These are phyloP conservation scores for Heliangelus exortis DNA, from an alignment of 2,797 vertebrate species.

Conservation along the genomic window DNA sequence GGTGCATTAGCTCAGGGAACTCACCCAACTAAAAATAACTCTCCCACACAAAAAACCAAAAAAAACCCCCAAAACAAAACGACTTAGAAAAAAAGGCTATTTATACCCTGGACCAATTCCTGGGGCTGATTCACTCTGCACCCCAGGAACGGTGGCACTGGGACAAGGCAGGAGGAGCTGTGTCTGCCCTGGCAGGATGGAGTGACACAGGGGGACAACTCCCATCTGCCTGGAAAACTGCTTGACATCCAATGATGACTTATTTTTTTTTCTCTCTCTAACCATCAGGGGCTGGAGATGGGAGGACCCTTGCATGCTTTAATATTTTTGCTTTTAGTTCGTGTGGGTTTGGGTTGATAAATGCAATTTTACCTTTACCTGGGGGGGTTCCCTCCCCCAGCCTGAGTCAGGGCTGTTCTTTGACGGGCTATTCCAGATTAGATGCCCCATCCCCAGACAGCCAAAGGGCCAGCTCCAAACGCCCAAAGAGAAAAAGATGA, in stretches of 20 bases:
- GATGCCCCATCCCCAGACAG: not conserved
- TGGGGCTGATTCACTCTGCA: not conserved
- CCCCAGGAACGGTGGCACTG: not conserved
- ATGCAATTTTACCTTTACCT: not conserved
- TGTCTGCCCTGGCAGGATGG: not conserved
- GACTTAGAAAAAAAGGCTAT: slow-evolving; percentile 13
- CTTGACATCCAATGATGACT: not conserved
- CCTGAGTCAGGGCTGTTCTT: not conserved
- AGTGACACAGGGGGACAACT: not conserved
- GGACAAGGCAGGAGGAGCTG: not conserved
- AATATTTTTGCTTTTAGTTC: not conserved
- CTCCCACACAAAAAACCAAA: not conserved
- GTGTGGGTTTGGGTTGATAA: not conserved
- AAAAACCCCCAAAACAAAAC: not conserved
- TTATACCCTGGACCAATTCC: slow-evolving; percentile 15
- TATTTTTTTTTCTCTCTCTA: not conserved
- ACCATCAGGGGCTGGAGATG: not conserved
- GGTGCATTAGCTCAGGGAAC: slow-evolving; percentile 15
- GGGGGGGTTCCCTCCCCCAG: not conserved
- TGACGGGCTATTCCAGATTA: not conserved
- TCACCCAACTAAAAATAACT: slow-evolving; percentile 37
- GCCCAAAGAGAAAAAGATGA: not conserved
- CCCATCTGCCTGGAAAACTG: rapidly evolving
- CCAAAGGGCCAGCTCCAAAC: not conserved
- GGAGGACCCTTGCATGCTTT: rapidly evolving